Conservation (phyloP, 2,888 invertebrate genomes). For the Oxyscelio sp. region DNA sequence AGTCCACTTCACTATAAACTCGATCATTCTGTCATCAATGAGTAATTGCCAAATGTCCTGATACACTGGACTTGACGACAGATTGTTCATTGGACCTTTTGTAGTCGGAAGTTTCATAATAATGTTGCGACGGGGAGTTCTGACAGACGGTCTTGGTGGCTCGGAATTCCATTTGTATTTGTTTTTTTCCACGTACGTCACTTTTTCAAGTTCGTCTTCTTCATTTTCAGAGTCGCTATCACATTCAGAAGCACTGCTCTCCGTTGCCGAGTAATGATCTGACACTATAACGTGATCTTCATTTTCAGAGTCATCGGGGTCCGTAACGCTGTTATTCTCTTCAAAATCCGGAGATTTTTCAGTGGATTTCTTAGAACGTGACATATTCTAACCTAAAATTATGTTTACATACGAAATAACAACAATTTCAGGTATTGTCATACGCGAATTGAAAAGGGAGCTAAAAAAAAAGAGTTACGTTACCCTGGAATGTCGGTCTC, state of each 20-base stretch:
- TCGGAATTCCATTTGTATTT: constrained; percentile 23
- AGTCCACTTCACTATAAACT: constrained; percentile 21
- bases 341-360: not conserved
- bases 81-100: constrained; percentile 9
- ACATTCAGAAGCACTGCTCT: constrained; percentile 7
- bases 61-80: constrained; percentile 14
- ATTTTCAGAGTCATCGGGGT: constrained; percentile 4
- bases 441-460: too few relatives aligned
- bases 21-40: constrained; percentile 19
- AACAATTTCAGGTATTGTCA: too few relatives aligned
- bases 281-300: constrained; percentile 20
- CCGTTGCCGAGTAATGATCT: constrained; percentile 10
- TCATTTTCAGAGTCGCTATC: constrained; percentile 2
- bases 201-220: constrained; percentile 6
- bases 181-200: constrained; percentile 14
- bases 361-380: constrained; percentile 6
- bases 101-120: constrained; percentile 4
- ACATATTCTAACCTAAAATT: constrained; percentile 27
- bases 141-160: constrained; percentile 8
- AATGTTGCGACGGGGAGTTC: constrained; percentile 30
- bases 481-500: too few relatives aligned
- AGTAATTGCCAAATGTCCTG: constrained; percentile 17
- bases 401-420: too few relatives aligned
- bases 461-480: too few relatives aligned
- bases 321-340: not conserved